Conservation (phyloP, 1,140 invertebrate genomes). For the Cyrtorhinus lividipennis region DNA sequence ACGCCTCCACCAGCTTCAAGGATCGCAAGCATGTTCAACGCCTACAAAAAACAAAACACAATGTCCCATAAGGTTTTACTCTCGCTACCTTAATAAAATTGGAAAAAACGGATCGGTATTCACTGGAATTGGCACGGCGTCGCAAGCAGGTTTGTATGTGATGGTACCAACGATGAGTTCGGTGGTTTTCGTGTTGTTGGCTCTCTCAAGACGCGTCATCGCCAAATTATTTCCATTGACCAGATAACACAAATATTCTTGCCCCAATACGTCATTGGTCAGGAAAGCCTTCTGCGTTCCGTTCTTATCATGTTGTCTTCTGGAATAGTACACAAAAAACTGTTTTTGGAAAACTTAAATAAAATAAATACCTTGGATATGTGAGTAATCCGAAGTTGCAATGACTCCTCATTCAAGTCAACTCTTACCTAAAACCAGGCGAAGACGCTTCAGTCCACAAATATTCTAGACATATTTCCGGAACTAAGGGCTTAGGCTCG, state of each 20-base stretch:
- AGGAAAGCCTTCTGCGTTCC: constrained; percentile 58
- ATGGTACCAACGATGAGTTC: constrained; percentile 59
- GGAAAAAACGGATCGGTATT: too few relatives aligned
- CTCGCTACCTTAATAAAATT: not conserved
- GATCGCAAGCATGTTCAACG: constrained; percentile 63
- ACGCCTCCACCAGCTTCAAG: constrained; percentile 63
- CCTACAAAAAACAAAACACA: constrained; percentile 30
- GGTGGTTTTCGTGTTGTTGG: constrained; percentile 39
- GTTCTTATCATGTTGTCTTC: not conserved
- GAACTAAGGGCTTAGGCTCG: constrained; percentile 53
- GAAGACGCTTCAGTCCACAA: constrained; percentile 57
- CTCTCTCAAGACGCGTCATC: constrained; percentile 56
- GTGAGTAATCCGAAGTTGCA: too few relatives aligned
- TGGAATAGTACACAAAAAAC: not conserved
- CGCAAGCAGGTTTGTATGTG: constrained; percentile 57
- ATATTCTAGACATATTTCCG: constrained; percentile 73
- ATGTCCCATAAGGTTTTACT: not conserved
- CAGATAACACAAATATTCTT: constrained; percentile 70
- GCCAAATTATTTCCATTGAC: constrained; percentile 32
- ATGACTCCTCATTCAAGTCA: too few relatives aligned
- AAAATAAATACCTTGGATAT: too few relatives aligned
- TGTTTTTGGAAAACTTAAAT: too few relatives aligned
- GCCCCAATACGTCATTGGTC: constrained; percentile 64
- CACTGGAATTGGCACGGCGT: constrained; percentile 62
- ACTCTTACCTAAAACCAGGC: constrained; percentile 30